Evolutionary conservation across 2,113 vertebrate species (phyloP).

Genomic region (Haemorhous mexicanus): DNA sequence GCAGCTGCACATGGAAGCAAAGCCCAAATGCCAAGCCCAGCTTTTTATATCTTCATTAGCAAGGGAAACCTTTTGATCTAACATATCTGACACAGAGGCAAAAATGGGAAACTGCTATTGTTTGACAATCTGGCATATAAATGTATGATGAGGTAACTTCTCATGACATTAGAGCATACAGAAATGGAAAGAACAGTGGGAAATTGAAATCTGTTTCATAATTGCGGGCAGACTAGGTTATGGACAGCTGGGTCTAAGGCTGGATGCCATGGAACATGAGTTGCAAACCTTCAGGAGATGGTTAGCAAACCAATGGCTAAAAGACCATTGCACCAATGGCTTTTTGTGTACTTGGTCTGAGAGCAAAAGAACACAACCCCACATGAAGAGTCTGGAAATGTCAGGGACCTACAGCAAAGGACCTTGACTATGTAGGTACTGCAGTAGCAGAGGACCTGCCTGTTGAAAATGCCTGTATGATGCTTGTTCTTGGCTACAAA

Average conservation of each 20-base stretch:
- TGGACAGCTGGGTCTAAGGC: not conserved
- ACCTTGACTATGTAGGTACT: not conserved
- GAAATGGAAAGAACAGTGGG: not conserved
- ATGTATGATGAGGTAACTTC: not conserved
- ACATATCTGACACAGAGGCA: not conserved
- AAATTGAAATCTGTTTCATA: not conserved
- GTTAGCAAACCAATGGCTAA: not conserved
- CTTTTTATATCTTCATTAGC: not conserved
- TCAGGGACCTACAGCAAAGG: not conserved
- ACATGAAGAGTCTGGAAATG: not conserved
- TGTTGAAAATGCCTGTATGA: not conserved
- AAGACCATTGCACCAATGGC: accelerated
- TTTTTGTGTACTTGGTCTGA: not conserved
- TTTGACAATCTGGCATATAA: not conserved
- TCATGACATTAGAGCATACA: accelerated
- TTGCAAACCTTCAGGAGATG: not conserved
- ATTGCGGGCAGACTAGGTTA: not conserved
- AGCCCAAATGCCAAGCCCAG: not conserved
- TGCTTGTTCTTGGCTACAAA: not conserved
- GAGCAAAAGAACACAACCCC: not conserved
- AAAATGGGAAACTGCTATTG: not conserved
- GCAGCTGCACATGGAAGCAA: not conserved
- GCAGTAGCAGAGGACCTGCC: not conserved
- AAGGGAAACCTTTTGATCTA: not conserved
- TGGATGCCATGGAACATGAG: accelerated